Percentiles rank a stretch among this genome's conserved stretches.
phyloP scores from a whole-genome alignment of 2,888 invertebrate species.

The Marronus borbonicus region DNA sequence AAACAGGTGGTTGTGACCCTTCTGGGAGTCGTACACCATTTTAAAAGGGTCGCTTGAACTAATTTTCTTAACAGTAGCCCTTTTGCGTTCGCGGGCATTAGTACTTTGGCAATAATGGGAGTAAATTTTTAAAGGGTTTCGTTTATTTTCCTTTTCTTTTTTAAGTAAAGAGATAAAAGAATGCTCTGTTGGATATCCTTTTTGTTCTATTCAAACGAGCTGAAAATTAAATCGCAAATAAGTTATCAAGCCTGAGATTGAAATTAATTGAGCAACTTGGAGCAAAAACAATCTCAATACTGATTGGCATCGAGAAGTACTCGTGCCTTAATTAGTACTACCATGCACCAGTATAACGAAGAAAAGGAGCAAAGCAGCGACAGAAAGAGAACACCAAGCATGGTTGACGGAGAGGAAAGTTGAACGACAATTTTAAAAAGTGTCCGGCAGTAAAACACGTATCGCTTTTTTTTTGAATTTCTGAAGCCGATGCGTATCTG shows the following conservation, averaged over 20 bases:
- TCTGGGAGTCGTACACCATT: constrained; percentile 18
- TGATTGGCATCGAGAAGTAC: constrained; percentile 33
- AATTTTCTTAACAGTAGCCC: constrained; percentile 17
- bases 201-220: neutral
- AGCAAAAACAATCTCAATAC: constrained; percentile 28
- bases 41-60: constrained; percentile 33
- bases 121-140: neutral
- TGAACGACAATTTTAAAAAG: constrained; percentile 30
- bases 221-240: constrained; percentile 11
- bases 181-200: neutral
- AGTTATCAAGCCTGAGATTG: neutral
- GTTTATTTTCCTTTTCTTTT: neutral
- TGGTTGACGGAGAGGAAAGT: neutral
- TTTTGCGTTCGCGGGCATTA: neutral
- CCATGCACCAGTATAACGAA: neutral
- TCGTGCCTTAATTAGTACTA: constrained; percentile 37
- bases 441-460: constrained; percentile 34
- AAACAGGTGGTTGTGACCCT: constrained; percentile 39
- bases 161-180: neutral
- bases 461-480: constrained; percentile 26
- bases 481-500: constrained; percentile 26
- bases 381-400: neutral
- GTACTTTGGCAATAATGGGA: neutral
- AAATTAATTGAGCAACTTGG: constrained; percentile 28
- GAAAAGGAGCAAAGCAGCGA: neutral